Base-by-base conservation (phyloP, 2,797 vertebrate species). In the Sebastes oblongus region DNA sequence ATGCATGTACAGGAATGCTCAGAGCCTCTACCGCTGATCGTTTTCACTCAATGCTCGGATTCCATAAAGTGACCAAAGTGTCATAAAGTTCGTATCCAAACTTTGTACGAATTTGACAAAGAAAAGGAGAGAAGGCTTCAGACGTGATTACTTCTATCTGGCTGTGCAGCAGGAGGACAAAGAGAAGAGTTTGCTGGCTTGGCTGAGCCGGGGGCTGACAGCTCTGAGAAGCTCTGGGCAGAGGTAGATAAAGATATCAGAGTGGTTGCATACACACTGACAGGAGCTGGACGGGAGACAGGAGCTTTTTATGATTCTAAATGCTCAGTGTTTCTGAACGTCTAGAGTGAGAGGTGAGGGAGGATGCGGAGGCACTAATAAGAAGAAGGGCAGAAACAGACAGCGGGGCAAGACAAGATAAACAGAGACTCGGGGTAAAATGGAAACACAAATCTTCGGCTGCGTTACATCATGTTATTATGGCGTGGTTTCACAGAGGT, bases 201-300 rank as follows among this genome's bases (percentile, higher is more conserved):
- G 66, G 67, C 79, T 72, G 83, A 77, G 72, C 87, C 50, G 60
- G 46, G 52, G 42, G 78, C 76, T 65, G 89, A 91, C 89, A 89
- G 86, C 86, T 88, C 65, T 24, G 75, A 69, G 75, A 84, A 72
- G 80, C 82, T 87, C 84, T 88, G 85, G 69, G 72, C 72, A 66
- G 81, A 89, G 86, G 87, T 75, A 88, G 89, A 91, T 90, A 82
- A 86, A 93, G 83, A 88, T 86, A 90, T 90, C 78, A 73, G 59
- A 80, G 69, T 25, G 50, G 77, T 32, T 81, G 82, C 42, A 59
- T 13, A 46, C 16, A 58, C 42, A 42, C 76, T 71, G 76, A 77
- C 80, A 70, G 78, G 61, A 66, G 84, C 79, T 75, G 80, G 61
- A 80, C 66, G 75, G 70, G 22, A 82, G 79, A 80, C 73, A 14